Evolutionary conservation across 35 echinoderm and acorn worm genomes (phyloP), one percentile per base, ranked within the genome.

Genomic region (Lytechinus pictus): DNA sequence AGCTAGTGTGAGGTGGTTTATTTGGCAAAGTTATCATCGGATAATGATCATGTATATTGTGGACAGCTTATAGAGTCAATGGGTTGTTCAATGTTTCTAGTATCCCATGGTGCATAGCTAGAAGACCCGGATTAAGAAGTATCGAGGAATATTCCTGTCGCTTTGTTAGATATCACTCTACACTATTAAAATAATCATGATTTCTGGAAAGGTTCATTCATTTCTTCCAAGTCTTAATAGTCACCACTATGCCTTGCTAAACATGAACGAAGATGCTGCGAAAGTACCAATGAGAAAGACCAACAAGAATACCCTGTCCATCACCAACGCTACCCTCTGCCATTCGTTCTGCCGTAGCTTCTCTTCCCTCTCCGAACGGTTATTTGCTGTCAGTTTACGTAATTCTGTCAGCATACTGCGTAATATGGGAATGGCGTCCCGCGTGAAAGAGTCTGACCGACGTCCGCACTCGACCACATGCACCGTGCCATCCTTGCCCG

Each of bases 261-360:
- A 95, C 95, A 98, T 96, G 14, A 97, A 94, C n/a, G 95, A 53
- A 86, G 95, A 97, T 9, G 97, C 97, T 88, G 88, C 94, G 21
- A 95, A 54, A 57, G 97, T 96, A 14, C 97, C 97, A 3, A 96
- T 61, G 9, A 98, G 24, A 91, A 97, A 98, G 21, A 98, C 28
- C 21, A 97, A 86, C 90, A 98, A 79, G 95, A 98, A 98, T 33
- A 98, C 29, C 87, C 97, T 94, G 90, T 98, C 97, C 89, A 98
- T 92, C 8, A 98, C 97, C 54, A 98, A 60, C 16, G 97, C 97
- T 8, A 98, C 97, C 12, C 97, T 57, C 54, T 97, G 94, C 97
- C 97, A 98, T 91, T 98, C 97, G 27, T 95, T 95, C 90, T 96
- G 96, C 44, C 95, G 90, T n/a, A 96, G 60, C 54, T 97, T 95